A percentile compares a stretch with the other conserved stretches of the same genome.
Conservation (phyloP, 2,797 vertebrate genomes). For the Enteromius treurensis region DNA sequence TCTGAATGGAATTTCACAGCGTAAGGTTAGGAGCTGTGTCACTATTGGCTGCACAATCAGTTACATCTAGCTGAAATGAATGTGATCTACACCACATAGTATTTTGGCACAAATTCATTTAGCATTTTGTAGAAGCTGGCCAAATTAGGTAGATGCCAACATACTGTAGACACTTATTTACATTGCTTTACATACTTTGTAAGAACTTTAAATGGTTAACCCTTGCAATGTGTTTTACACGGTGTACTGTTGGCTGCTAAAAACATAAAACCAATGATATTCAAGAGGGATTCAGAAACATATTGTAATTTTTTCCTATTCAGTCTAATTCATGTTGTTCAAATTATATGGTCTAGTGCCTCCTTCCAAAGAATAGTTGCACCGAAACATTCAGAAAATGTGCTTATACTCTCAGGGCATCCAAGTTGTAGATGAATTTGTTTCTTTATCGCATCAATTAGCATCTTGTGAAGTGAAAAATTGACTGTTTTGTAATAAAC, state of each 20-base stretch:
- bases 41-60: neutral
- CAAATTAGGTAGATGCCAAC: conserved; percentile 11
- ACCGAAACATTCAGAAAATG: neutral
- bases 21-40: neutral
- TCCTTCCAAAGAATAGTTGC: neutral
- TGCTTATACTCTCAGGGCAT: neutral
- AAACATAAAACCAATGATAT: neutral
- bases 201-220: neutral
- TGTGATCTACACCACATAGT: neutral
- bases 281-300: neutral
- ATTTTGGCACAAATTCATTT: neutral
- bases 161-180: neutral
- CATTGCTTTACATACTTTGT: neutral
- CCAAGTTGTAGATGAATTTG: neutral
- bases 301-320: neutral
- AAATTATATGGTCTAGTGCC: neutral
- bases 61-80: neutral
- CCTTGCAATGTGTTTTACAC: neutral
- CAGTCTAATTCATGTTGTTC: neutral
- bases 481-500: neutral
- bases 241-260: neutral
- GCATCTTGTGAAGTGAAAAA: neutral
- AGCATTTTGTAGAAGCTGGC: neutral
- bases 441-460: neutral
- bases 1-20: neutral